Conservation (phyloP, 2,113 vertebrate genomes). For the Hippocampus barbouri region DNA sequence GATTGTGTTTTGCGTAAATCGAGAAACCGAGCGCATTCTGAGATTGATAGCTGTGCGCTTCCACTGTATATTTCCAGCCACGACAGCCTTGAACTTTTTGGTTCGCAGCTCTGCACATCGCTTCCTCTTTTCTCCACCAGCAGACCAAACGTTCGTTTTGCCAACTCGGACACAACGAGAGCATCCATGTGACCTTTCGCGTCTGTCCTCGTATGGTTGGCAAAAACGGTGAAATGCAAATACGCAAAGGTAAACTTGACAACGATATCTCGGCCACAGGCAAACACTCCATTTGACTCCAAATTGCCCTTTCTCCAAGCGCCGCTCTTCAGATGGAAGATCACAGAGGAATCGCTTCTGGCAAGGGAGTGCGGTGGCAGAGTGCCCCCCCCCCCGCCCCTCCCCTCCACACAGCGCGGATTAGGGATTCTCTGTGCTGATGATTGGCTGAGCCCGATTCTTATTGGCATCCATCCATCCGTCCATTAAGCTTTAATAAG, state of each 20-base stretch:
- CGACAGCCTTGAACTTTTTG: neutral
- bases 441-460: constrained; percentile 51
- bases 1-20: no score
- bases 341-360: constrained; percentile 33
- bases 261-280: constrained; percentile 6
- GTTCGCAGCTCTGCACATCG: neutral
- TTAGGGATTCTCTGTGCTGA: constrained; percentile 58
- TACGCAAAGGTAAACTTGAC: constrained; percentile 15
- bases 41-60: no score
- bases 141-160: neutral
- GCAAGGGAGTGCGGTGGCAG: constrained; percentile 6
- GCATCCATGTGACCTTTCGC: neutral
- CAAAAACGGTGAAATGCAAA: constrained; percentile 3
- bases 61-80: neutral
- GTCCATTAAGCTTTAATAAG: constrained; percentile 72
- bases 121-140: neutral
- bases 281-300: constrained; percentile 22
- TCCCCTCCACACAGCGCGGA: constrained; percentile 16
- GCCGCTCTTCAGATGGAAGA: constrained; percentile 29
- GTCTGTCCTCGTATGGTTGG: neutral
- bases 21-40: no score
- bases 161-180: neutral
- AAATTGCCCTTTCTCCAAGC: neutral
- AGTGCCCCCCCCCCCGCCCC: neutral
- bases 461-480: constrained; percentile 45